Evolutionary conservation across 2,888 invertebrate genomes (phyloP).

Genomic region (Agonopterix alstromeriana): DNA sequence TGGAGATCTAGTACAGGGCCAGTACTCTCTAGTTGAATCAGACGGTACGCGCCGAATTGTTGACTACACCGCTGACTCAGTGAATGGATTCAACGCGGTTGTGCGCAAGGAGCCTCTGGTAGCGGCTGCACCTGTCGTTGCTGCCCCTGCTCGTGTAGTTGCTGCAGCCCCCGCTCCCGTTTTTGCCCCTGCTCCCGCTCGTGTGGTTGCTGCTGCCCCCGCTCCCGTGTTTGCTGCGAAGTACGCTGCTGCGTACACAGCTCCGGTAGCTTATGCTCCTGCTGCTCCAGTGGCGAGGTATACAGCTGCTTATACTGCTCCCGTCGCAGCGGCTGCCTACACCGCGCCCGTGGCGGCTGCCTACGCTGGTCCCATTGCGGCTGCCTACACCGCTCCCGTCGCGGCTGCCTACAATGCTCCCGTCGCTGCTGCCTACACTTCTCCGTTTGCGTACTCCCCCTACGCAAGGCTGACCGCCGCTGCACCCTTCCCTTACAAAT

Average conservation of each 20-base stretch:
- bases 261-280: constrained; percentile 12
- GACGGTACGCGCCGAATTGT: constrained; percentile 58
- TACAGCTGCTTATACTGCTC: constrained; percentile 35
- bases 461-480: neutral
- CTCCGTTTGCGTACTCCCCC: neutral
- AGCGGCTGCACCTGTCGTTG: constrained; percentile 33
- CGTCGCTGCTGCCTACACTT: neutral
- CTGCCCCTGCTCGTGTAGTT: constrained; percentile 23
- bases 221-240: constrained; percentile 24
- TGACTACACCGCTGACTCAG: constrained; percentile 52
- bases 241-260: constrained; percentile 12
- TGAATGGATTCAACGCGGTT: constrained; percentile 58
- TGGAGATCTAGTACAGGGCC: constrained; percentile 68
- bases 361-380: constrained; percentile 2
- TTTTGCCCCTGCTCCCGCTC: constrained; percentile 16
- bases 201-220: constrained; percentile 24
- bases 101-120: constrained; percentile 51
- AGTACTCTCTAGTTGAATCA: constrained; percentile 52
- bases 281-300: constrained; percentile 28
- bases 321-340: constrained; percentile 37
- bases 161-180: constrained; percentile 25
- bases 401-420: constrained; percentile 2
- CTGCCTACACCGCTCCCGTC: constrained; percentile 1
- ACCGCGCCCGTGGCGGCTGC: constrained; percentile 5
- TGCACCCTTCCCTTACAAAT: neutral